A percentile compares a stretch with the other conserved stretches of the same genome.
Evolutionary conservation across 1,140 invertebrate genomes (phyloP).

Genomic region (Proales similis): DNA sequence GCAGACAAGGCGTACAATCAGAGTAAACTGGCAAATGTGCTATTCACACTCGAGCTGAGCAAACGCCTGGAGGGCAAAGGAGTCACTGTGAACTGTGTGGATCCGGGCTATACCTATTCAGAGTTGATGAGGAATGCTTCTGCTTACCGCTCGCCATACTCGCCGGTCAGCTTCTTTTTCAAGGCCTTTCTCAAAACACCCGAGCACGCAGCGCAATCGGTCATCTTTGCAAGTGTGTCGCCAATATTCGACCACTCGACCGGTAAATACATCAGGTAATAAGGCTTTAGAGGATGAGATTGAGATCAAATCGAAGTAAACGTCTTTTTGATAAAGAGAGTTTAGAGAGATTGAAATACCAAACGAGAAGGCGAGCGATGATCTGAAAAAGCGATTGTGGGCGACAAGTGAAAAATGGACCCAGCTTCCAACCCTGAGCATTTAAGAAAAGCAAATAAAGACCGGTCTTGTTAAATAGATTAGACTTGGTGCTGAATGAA

Average conservation of each 20-base stretch:
- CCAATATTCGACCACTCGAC: background rate
- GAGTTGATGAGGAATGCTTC: conserved; percentile 22
- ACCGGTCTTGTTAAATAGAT: too few species aligned
- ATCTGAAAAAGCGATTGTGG: conserved; percentile 22
- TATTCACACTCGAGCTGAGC: conserved; percentile 52
- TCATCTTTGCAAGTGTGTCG: background rate
- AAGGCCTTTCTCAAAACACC: conserved; percentile 34
- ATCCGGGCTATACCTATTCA: conserved; percentile 14
- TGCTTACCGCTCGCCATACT: conserved; percentile 20
- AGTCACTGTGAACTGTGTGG: conserved; percentile 23
- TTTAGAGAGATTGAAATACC: background rate
- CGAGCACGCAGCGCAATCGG: conserved; percentile 29
- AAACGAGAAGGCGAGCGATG: background rate
- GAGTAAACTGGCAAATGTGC: conserved; percentile 55
- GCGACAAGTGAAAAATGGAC: conserved; percentile 35
- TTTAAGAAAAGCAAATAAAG: too few species aligned
- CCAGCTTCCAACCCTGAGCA: background rate
- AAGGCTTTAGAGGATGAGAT: background rate
- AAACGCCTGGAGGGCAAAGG: conserved; percentile 54
- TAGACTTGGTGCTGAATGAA: too few species aligned
- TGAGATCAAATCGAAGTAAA: background rate
- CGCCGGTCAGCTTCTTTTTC: conserved; percentile 32
- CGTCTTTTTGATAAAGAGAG: conserved; percentile 1
- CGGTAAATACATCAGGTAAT: conserved; percentile 25
- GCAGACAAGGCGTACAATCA: conserved; percentile 59